Base-by-base conservation (phyloP, 2,888 invertebrate species). In the Schizaphis graminum region DNA sequence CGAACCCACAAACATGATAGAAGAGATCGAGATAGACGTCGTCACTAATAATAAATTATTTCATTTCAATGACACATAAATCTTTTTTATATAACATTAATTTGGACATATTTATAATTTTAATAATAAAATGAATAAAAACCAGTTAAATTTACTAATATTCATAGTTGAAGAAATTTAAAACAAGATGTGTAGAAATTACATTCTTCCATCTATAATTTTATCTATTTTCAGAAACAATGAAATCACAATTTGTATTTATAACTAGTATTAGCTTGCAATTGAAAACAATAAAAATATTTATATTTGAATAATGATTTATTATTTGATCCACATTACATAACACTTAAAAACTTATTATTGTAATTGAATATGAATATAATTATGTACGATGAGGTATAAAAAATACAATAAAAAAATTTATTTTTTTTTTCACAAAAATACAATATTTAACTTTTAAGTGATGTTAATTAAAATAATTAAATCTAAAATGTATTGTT, bases 11-110 rank as follows among this genome's bases (percentile, higher is more conserved):
- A 94, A 49, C 67, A 77, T n/a, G 94, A 94, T 49, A 90, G 95
- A 77, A 86, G 95, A 85, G 95, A 95, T 61, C 92, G 94, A 61
- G 95, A 95, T 57, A 94, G 94, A 89, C 94, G 94, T 61, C 95
- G 95, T 35, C 56, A 94, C 28, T 91, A 47, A 91, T 57, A 61
- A 41, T 86, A 47, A 90, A 49, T 21, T 91, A 26, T 10, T 47
- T 77, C 21, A 44, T 85, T 84, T 88, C 86, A 88, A 16, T 49
- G 61, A 47, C 41, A 41, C 7, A 35, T 77, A 44, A 26, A 84
- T 53, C 26, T 87, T 90, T 92, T 89, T 94, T 94, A 77, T 47
- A n/a, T 21, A 67, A 41, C 7, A 84, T 77, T 92, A 77, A 88
- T 89, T 89, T n/a, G 35, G 8, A 77, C 41, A 53, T 53, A 56